Evolutionary conservation across 2,888 invertebrate species (phyloP).

Genomic region (Protonemura montana): DNA sequence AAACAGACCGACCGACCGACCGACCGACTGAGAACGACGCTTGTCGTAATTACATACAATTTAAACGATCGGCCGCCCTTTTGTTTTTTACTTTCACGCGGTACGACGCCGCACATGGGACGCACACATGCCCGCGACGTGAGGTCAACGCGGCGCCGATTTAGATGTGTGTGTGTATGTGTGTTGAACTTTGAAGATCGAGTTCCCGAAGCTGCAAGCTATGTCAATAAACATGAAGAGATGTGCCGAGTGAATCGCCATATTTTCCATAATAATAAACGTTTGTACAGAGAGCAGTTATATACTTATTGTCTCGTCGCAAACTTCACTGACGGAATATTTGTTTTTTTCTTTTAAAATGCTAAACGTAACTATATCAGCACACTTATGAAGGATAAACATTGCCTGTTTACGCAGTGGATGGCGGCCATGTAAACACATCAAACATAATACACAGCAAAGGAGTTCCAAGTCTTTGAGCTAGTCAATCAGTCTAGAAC

Average conservation of each 20-base stretch:
- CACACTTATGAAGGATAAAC: background rate
- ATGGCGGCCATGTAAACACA: constrained; percentile 23
- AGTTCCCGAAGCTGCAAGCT: background rate
- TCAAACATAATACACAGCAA: constrained; percentile 21
- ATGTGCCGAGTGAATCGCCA: background rate
- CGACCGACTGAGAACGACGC: constrained; percentile 18
- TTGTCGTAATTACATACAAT: constrained; percentile 29
- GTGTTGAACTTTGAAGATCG: background rate
- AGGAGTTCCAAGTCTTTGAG: constrained; percentile 14
- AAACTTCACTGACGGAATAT: background rate
- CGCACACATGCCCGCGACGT: constrained; percentile 21
- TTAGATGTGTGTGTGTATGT: too few relatives aligned
- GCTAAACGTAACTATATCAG: constrained; percentile 1
- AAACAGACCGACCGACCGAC: background rate
- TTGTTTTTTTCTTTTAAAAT: background rate
- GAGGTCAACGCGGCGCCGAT: background rate
- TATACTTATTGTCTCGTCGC: background rate
- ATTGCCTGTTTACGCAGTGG: constrained; percentile 19
- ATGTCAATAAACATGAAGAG: background rate
- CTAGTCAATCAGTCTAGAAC: background rate
- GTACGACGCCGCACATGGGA: background rate
- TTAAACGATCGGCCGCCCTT: background rate
- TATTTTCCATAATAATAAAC: background rate
- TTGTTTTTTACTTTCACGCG: background rate
- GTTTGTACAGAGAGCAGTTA: background rate